Evolutionary conservation across 2,113 vertebrate genomes (phyloP), one percentile per base, ranked within the genome.

Genomic region (Narcine bancroftii): DNA sequence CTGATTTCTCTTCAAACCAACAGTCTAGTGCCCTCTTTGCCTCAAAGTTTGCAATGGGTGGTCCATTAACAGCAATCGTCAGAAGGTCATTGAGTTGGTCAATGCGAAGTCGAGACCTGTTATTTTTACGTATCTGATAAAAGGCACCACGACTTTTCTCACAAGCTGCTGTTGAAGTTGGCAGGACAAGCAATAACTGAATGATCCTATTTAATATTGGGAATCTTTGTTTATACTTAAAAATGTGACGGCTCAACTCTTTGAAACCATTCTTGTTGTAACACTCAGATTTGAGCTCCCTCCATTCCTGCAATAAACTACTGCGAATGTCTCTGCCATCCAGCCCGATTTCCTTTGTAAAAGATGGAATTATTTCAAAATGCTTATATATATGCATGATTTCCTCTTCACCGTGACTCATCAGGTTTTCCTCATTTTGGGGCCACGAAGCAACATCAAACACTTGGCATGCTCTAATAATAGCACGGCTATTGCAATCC

Each of bases 1-100:
- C 98, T 0, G 98, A 99, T 94, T 98, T 99, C 95, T 99, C 98
- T 94, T 99, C 98, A 0, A 99, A 99, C 98, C 98, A 99, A 94
- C 97, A 97, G 94, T 99, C 98, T 93, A 99, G 93, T 0, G 98
- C 97, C 92, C 98, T 94, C 95, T 99, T 99, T 93, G 97, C 97
- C 15, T 99, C 98, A 0, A 99, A 99, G 96, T 92, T 97, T 42
- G 95, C 94, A 3, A 99, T 97, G 83, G 98, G 96, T 0, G 98
- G 97, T 26, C 98, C 98, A 0, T 99, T 99, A 0, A 99, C 96
- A 0, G 98, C 97, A 81, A 98, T 95, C 0, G 95, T 98, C 95
- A 99, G 93, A 92, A 98, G 96, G 94, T 99, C 97, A 2, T 97
- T 99, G 94, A 98, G 97, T 93, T 99, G 98, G 92, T 99, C 98